Evolutionary conservation across 2,797 vertebrate species (phyloP).

Genomic region (Sebastes variabilis): DNA sequence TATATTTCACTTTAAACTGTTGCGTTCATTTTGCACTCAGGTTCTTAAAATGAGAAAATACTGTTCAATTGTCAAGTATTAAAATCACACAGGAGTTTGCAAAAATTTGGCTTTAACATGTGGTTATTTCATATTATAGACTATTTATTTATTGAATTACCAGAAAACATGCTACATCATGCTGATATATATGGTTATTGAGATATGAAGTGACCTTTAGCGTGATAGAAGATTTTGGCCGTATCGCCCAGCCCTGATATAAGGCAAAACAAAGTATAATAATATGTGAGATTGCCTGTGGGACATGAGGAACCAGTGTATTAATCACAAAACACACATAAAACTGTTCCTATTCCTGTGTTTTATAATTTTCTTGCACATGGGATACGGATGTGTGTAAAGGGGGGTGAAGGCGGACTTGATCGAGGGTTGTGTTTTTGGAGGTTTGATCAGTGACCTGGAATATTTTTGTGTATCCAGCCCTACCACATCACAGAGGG

Average conservation of each 20-base stretch:
- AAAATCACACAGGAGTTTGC: too few relatives aligned
- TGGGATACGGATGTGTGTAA: background rate
- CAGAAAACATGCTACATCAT: too few relatives aligned
- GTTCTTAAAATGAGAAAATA: too few relatives aligned
- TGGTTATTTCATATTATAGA: too few relatives aligned
- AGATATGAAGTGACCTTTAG: too few relatives aligned
- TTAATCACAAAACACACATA: background rate
- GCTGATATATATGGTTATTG: too few relatives aligned
- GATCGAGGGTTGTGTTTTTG: constrained; percentile 68
- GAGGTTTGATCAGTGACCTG: constrained; percentile 79
- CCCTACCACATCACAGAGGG: constrained; percentile 59
- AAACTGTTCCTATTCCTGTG: background rate
- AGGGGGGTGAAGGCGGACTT: constrained; percentile 11
- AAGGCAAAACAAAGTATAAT: background rate
- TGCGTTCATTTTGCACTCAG: too few relatives aligned
- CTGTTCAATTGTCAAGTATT: too few relatives aligned
- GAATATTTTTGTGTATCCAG: constrained; percentile 74
- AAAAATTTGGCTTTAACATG: rapidly evolving
- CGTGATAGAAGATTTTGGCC: too few relatives aligned
- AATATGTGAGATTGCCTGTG: background rate
- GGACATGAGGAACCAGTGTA: background rate
- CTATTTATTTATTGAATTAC: too few relatives aligned
- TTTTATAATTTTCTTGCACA: constrained; percentile 5
- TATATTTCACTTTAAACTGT: too few relatives aligned
- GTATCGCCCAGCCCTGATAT: too few relatives aligned